Evolutionary conservation across 2,113 vertebrate genomes (phyloP).

Genomic region (Notothenia rossii): DNA sequence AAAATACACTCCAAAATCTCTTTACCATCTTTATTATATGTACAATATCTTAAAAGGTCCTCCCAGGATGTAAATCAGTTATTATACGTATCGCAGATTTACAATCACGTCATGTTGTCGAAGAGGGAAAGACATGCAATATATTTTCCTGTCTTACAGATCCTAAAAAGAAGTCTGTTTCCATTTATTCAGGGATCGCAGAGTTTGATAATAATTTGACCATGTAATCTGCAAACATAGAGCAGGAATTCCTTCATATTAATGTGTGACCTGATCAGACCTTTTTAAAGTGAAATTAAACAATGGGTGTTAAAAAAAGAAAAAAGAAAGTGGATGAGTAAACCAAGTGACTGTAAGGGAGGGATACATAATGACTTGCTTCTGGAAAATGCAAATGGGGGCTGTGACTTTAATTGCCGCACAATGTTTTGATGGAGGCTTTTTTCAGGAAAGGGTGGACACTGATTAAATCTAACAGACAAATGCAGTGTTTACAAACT

Average conservation of each 20-base stretch:
- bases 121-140: not conserved
- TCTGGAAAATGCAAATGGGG: not conserved
- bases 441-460: constrained; percentile 70
- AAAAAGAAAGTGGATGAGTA: not conserved
- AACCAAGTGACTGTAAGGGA: not conserved
- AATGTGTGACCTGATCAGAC: not conserved
- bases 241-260: constrained; percentile 19
- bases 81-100: not conserved
- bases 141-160: not conserved
- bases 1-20: not conserved
- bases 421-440: constrained; percentile 42
- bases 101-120: not conserved
- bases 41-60: no score
- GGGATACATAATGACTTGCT: not conserved
- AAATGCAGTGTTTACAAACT: constrained; percentile 71
- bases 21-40: not conserved
- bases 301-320: not conserved
- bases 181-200: not conserved
- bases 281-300: not conserved
- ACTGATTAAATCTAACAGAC: constrained; percentile 56
- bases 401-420: constrained; percentile 18
- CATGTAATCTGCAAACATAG: not conserved
- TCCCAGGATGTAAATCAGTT: not conserved
- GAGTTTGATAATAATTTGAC: not conserved
- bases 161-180: not conserved